Evolutionary conservation across 2,888 invertebrate species (phyloP).

Genomic region (Piscicola geometra): DNA sequence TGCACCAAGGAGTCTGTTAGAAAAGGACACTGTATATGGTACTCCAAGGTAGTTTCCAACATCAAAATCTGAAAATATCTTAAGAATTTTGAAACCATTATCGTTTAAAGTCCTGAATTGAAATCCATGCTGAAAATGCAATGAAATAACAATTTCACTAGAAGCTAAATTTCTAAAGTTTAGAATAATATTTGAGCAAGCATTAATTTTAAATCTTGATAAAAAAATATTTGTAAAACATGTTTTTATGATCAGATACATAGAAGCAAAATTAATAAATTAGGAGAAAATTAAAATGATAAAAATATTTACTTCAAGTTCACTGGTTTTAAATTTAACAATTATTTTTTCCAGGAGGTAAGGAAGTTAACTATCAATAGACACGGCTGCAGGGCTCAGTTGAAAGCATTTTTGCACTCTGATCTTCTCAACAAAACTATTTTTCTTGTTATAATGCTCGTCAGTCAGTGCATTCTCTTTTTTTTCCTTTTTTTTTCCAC

Average conservation of each 20-base stretch:
- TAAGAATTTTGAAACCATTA: background rate
- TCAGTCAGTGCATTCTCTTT: slow-evolving; percentile 3
- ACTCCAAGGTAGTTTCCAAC: background rate
- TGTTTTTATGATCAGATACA: no score
- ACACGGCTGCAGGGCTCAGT: slow-evolving; percentile 10
- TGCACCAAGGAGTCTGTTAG: background rate
- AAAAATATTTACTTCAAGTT: no score
- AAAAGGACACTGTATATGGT: slow-evolving; percentile 7
- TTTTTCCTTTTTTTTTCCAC: background rate
- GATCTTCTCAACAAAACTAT: slow-evolving; percentile 6
- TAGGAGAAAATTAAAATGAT: no score
- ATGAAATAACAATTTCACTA: no score
- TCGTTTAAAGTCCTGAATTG: background rate
- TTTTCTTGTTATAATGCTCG: background rate
- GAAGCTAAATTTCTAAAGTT: no score
- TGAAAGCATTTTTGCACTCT: background rate
- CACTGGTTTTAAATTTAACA: no score
- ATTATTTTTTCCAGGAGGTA: no score
- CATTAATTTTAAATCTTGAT: no score
- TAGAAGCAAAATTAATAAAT: no score
- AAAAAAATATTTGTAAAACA: no score
- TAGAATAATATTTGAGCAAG: no score
- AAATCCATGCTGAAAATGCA: no score
- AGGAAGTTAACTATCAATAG: slow-evolving; percentile 16
- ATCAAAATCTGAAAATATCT: background rate